Base-by-base conservation (phyloP, 2,797 vertebrate genomes). In the Acanthurus lineatus region DNA sequence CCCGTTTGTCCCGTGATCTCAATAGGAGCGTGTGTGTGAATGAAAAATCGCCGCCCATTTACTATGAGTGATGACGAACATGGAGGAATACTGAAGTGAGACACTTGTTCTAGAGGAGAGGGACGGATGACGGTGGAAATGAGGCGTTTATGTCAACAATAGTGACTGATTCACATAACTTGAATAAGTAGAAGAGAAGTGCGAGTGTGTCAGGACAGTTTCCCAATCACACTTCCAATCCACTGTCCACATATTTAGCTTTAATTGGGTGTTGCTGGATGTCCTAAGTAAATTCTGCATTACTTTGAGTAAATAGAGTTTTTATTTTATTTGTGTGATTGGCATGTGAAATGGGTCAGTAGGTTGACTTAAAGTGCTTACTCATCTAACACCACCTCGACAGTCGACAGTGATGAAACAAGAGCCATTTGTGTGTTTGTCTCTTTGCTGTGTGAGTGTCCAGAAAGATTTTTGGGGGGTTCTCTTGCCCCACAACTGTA, bases 41-140 rank as follows among this genome's bases (percentile, higher is more conserved):
- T 92, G 91, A 91, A 92, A 76, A 88, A 89, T 89, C 90, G 17
- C 91, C 91, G 81, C 92, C 91, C 86, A 83, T 89, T 91, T 91
- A 92, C 91, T 92, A 91, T 64, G 69, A 86, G 57, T n/a, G 70
- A 86, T 83, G 86, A 86, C 83, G 85, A 87, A 73, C 63, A 61
- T 14, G 61, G 69, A 70, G 59, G 58, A 67, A 81, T 84, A 69
- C 88, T 91, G 89, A 91, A 92, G 89, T 56, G 82, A 84, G 48
- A 86, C 63, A 70, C 79, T 47, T 84, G 45, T n/a, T 19, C 64
- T 9, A 32, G 44, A 7, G 7, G 56, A 19, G 28, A 11, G 22
- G 10, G 9, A 19, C 35, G 16, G 51, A 32, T 69, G 78, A 64
- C 7, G 66, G 4, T 25, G 76, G 69, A 66, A 82, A 81, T 32